A percentile compares a stretch with the other conserved stretches of the same genome.
Evolutionary conservation across 2,888 invertebrate genomes (phyloP).

Genomic region (Lucinisca nassula): DNA sequence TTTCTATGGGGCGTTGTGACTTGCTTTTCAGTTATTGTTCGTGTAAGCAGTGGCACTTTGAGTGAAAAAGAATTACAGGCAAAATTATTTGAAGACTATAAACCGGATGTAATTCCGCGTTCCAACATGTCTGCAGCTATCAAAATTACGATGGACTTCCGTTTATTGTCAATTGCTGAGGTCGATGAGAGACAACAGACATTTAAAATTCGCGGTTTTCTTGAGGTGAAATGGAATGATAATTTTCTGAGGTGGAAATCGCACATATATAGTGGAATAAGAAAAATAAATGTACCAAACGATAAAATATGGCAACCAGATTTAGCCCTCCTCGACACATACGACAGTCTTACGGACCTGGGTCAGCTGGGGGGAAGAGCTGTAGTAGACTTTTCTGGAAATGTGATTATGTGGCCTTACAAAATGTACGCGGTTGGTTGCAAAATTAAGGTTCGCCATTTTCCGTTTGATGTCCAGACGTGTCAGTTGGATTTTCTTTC

Average conservation of each 20-base stretch:
- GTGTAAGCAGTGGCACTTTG: background rate
- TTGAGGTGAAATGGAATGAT: conserved; percentile 68
- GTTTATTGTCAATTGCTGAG: conserved; percentile 60
- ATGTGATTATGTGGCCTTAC: conserved; percentile 63
- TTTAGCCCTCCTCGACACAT: conserved; percentile 46
- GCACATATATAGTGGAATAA: conserved; percentile 35
- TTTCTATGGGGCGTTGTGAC: too few species aligned
- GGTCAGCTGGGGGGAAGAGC: conserved; percentile 57
- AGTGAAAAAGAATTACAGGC: background rate
- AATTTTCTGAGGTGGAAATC: conserved; percentile 51
- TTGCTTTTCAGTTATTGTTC: too few species aligned
- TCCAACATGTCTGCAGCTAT: conserved; percentile 22
- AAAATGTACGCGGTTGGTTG: conserved; percentile 52
- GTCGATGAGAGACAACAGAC: conserved; percentile 61
- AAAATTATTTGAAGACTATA: background rate
- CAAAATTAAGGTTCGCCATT: conserved; percentile 50
- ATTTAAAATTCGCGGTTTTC: conserved; percentile 48
- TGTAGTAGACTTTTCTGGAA: conserved; percentile 44
- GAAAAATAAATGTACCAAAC: conserved; percentile 55
- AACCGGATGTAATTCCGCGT: conserved; percentile 33
- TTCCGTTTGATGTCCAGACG: conserved; percentile 72
- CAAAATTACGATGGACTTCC: conserved; percentile 49
- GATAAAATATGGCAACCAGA: conserved; percentile 65
- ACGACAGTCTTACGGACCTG: conserved; percentile 57
- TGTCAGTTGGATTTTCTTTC: conserved; percentile 69